Percentiles rank a stretch among this genome's conserved stretches.
Evolutionary conservation across 2,797 vertebrate species (phyloP).

Genomic region (Cryptoblepharus egeriae): DNA sequence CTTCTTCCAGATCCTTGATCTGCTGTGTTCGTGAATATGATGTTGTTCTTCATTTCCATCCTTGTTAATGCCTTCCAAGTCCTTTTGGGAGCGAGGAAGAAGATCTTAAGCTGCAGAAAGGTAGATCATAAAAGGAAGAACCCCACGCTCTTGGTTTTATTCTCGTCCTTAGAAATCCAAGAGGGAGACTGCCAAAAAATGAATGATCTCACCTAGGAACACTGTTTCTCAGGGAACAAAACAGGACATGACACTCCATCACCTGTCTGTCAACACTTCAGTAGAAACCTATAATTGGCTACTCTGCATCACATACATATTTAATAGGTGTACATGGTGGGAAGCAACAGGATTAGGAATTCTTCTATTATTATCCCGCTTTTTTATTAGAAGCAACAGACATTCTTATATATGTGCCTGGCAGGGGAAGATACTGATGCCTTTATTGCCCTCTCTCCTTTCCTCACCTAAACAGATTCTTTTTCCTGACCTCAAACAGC

Average conservation of each 20-base stretch:
- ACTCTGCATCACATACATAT: neutral
- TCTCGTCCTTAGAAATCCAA: neutral
- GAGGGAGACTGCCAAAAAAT: neutral
- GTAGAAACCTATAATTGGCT: neutral
- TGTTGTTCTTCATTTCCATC: neutral
- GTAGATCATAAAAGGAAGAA: neutral
- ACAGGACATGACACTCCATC: neutral
- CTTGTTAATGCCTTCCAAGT: neutral
- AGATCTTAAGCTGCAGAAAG: neutral
- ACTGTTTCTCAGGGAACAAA: neutral
- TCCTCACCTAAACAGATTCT: too few species aligned
- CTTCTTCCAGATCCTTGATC: too few species aligned
- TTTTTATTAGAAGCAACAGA: too few species aligned
- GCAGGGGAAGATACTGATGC: too few species aligned
- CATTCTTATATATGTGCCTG: too few species aligned
- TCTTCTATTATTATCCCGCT: neutral
- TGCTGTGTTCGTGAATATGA: neutral
- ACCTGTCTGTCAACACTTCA: neutral
- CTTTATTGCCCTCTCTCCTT: too few species aligned
- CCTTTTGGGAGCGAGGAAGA: neutral
- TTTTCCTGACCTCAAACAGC: too few species aligned
- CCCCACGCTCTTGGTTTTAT: neutral
- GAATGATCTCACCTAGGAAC: neutral
- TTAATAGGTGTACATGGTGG: too few species aligned
- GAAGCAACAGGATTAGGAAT: too few species aligned